phyloP scores from a whole-genome alignment of 1,140 invertebrate genomes.

The Aricia agestis region DNA sequence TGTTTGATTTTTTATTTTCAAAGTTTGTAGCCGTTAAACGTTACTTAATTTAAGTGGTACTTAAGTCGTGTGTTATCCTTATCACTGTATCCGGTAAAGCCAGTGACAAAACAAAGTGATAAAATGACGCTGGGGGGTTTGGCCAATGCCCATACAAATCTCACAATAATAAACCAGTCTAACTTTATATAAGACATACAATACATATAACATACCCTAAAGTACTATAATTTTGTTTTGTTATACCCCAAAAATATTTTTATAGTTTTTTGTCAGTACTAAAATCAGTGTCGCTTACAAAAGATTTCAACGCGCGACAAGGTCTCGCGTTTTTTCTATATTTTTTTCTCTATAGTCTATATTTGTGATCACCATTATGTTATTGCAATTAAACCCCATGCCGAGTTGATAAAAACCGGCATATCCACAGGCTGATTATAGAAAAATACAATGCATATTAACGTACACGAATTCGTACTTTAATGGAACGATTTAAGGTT shows the following conservation, averaged over 20 bases:
- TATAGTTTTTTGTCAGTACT: no score
- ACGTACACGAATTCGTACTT: not conserved
- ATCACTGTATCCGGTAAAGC: not conserved
- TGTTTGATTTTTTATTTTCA: not conserved
- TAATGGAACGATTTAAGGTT: not conserved
- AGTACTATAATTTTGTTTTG: no score
- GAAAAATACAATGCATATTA: not conserved
- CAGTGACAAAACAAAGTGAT: not conserved
- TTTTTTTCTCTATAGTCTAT: not conserved
- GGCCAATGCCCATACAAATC: no score
- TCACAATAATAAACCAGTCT: no score
- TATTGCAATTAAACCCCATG: not conserved
- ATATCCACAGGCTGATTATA: not conserved
- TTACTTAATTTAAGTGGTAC: not conserved
- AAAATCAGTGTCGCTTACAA: constrained; percentile 30
- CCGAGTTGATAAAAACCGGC: not conserved
- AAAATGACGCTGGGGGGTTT: no score
- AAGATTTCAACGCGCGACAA: constrained; percentile 47
- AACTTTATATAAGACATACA: no score
- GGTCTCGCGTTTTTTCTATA: not conserved
- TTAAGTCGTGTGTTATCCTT: not conserved
- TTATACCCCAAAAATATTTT: no score
- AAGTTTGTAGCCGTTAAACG: not conserved
- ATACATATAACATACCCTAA: no score
- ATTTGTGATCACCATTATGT: not conserved